Conservation (phyloP, 2,888 invertebrate species). For the Cenopis cana region DNA sequence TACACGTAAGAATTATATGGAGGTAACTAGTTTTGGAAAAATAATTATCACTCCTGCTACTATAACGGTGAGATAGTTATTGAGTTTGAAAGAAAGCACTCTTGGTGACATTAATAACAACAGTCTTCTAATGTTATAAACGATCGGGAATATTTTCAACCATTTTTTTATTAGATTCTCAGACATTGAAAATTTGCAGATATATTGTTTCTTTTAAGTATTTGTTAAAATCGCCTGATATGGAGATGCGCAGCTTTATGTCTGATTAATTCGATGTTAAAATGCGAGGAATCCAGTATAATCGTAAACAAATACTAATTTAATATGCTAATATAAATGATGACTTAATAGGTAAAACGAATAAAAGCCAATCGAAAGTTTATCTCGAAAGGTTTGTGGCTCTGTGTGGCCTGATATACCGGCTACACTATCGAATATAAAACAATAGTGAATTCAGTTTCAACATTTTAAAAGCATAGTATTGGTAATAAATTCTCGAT, state of each 20-base stretch:
- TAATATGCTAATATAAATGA: conserved; percentile 65
- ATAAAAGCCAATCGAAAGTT: conserved; percentile 52
- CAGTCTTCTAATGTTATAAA: neutral
- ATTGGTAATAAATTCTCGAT: neutral
- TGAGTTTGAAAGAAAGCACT: neutral
- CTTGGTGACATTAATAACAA: neutral
- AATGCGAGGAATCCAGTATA: conserved; percentile 49
- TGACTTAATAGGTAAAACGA: conserved; percentile 69
- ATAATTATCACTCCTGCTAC: neutral
- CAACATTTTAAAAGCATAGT: neutral
- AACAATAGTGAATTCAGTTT: neutral
- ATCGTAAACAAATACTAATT: conserved; percentile 63
- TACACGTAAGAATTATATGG: neutral
- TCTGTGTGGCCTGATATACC: conserved; percentile 2
- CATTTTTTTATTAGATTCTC: neutral
- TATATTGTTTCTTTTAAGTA: conserved; percentile 14
- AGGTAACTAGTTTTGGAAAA: neutral
- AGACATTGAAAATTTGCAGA: conserved; percentile 10
- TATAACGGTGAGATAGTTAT: neutral
- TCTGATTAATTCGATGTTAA: conserved; percentile 42
- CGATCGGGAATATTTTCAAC: neutral
- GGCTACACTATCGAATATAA: neutral
- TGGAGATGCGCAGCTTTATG: conserved; percentile 36
- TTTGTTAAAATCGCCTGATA: conserved; percentile 27
- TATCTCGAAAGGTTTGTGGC: conserved; percentile 34